Evolutionary conservation across 2,888 invertebrate genomes (phyloP), one percentile per base, ranked within the genome.

Genomic region (Oligia fasciuncula): DNA sequence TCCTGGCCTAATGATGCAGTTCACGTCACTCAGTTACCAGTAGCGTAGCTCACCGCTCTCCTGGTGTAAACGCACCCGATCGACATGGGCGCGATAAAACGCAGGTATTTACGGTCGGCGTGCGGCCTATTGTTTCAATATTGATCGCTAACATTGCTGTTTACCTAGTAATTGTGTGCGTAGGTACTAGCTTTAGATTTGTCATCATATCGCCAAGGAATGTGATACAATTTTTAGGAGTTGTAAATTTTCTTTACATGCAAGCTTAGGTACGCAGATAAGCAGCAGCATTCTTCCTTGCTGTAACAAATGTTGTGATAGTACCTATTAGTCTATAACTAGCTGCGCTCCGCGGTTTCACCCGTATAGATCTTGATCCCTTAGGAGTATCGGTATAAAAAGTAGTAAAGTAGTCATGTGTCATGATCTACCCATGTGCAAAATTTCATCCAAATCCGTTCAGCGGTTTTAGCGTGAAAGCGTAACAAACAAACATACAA

Each of bases 21-120:
- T 65, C 17, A 54, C 1, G 13, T 2, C 23, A 68, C 23, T 29
- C 19, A 65, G 8, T 5, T 3, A 40, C 13, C 9, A 62, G 46
- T 29, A 60, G 19, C 72, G 78, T 19, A 67, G 68, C 73, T 68
- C 43, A 17, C 29, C n/a, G 67, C 49, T 71, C n/a, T n/a, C 13
- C 19, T 35, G 0, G 3, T 72, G 51, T 71, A 43, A 88, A 87
- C 84, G 81, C 77, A 1, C 43, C 77, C 19, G 54, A 82, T 79
- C 78, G 84, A 86, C 88, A 81, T 80, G 80, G 77, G 60, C 73
- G 83, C 91, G 90, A 93, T 94, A 94, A 93, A 94, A 93, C 92
- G 93, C 94, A 94, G 94, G 94, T 94, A 94, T 94, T 94, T 93
- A 94, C 90, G 93, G 91, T 76, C 84, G 83, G 91, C 88, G 90